Evolutionary conservation across 2,113 vertebrate species (phyloP), one percentile per base, ranked within the genome.

Genomic region (Ptilonorhynchus violaceus): DNA sequence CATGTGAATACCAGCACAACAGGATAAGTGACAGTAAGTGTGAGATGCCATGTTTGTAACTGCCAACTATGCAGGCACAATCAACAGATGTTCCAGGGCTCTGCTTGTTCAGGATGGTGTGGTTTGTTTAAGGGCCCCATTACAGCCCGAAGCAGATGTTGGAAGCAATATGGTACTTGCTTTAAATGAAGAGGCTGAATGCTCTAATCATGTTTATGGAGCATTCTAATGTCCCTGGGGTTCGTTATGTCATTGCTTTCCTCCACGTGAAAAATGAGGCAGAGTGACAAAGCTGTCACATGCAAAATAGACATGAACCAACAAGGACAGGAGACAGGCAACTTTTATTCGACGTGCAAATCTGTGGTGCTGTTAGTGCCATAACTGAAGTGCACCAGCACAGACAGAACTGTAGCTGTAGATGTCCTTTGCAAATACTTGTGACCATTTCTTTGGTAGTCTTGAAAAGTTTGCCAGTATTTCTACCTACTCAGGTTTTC

Each of bases 151-250:
- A 94, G 75, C 94, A 93, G 85, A 93, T 96, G 92, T 93, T 92
- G 88, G 47, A 77, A 70, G 64, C 83, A 89, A 88, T 89, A 78
- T 68, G 75, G 83, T 79, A 64, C 75, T 90, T 95, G 67, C 75
- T 92, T 88, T 94, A 91, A 96, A 85, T 75, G 92, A 82, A 93
- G 84, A 95, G 90, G 83, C 91, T 94, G 92, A 85, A 92, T 44
- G 82, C 52, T 92, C 83, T 95, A 80, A 95, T 95, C 58, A 23
- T 78, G 79, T 90, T 96, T 92, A 72, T 93, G 82, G 60, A 94
- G 64, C 76, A 30, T 91, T 94, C 60, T 86, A 75, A 86, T 75
- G 44, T 92, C 92, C 78, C 76, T 58, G 44, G 92, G 64, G 92
- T 74, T 94, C 64, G 93, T 86, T n/a, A 50, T 69, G 75, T 78